These are phyloP conservation scores for Notarius quadriscutis DNA, from an alignment of 2,113 vertebrate genomes.

Conservation along the genomic window DNA sequence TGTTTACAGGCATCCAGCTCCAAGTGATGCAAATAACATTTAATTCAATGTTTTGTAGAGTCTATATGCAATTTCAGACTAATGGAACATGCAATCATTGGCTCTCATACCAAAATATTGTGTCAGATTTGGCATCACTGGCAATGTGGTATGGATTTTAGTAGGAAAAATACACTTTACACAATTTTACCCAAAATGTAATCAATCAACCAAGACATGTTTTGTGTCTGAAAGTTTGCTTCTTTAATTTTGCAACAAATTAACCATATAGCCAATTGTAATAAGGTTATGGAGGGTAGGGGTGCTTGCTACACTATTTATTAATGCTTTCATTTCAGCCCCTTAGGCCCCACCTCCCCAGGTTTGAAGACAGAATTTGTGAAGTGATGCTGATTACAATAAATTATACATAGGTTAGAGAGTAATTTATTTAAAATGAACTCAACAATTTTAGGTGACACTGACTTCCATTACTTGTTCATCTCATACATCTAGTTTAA, in stretches of 20 bases:
- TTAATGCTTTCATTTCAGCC: neutral
- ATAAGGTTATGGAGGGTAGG: neutral
- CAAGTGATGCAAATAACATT: constrained; percentile 52
- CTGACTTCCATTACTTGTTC: neutral
- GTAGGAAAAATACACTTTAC: constrained; percentile 10
- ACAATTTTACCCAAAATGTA: neutral
- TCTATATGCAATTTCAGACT: constrained; percentile 40
- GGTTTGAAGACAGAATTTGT: neutral
- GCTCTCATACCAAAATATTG: constrained; percentile 55
- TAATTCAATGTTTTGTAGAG: constrained; percentile 48
- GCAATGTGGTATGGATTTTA: constrained; percentile 57
- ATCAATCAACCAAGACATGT: neutral
- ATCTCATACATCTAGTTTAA: neutral
- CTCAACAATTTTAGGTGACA: neutral
- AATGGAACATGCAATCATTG: constrained; percentile 55
- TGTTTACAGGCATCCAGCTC: constrained; percentile 54
- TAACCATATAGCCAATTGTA: neutral
- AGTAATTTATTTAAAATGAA: neutral
- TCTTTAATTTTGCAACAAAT: neutral
- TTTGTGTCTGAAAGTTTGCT: neutral
- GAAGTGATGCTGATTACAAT: neutral
- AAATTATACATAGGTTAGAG: neutral
- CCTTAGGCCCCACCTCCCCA: neutral
- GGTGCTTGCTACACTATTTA: neutral
- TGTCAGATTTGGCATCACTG: constrained; percentile 51